A percentile compares a stretch with the other conserved stretches of the same genome.
phyloP scores from a whole-genome alignment of 64 coral and sea anemone genomes.

The Astreopora myriophthalma region DNA sequence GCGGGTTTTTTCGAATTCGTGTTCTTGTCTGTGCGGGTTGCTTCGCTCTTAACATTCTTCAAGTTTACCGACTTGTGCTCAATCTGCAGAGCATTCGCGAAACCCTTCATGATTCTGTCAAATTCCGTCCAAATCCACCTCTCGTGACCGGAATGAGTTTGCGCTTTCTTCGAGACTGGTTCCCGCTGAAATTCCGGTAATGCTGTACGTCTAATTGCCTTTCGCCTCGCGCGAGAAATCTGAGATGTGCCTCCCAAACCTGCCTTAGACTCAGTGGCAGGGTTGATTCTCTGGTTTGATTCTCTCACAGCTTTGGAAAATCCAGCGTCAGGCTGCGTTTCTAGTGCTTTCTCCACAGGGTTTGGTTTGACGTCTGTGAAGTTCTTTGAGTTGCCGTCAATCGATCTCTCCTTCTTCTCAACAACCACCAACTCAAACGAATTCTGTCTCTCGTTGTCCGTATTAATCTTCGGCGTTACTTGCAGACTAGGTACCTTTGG shows the following conservation, averaged over 20 bases:
- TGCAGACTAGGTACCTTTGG: neutral
- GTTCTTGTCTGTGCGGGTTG: neutral
- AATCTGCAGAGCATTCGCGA: neutral
- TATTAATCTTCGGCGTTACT: neutral
- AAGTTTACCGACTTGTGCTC: constrained; percentile 35
- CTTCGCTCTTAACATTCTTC: neutral
- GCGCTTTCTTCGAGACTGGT: neutral
- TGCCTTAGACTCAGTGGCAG: neutral
- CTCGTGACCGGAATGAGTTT: constrained; percentile 2
- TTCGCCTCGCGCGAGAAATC: neutral
- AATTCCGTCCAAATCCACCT: constrained; percentile 51
- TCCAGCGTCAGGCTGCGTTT: neutral
- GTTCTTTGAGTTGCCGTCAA: neutral
- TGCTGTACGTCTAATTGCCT: neutral
- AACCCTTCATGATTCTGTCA: constrained; percentile 48
- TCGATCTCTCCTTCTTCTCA: neutral
- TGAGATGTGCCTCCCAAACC: neutral
- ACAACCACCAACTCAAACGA: neutral
- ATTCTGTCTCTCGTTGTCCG: neutral
- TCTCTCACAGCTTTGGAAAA: neutral
- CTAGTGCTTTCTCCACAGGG: neutral
- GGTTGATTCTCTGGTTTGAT: neutral
- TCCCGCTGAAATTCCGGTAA: neutral
- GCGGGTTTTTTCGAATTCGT: neutral
- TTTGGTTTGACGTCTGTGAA: neutral